A percentile compares a stretch with the other conserved stretches of the same genome.
phyloP scores from a whole-genome alignment of 2,888 invertebrate species.

The Synergus itoensis region DNA sequence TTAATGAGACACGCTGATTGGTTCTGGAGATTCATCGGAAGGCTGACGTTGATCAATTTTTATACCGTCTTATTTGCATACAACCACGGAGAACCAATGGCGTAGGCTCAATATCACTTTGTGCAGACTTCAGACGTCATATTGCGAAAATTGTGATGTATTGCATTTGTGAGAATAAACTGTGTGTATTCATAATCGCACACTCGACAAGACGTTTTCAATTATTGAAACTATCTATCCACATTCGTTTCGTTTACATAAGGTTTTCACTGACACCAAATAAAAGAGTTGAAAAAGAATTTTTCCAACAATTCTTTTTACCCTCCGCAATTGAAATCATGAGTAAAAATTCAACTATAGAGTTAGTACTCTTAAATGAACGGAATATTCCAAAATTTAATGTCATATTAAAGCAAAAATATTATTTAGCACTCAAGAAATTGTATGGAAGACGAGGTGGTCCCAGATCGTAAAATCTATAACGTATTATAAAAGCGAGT shows the following conservation, averaged over 20 bases:
- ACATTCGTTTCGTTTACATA: background rate
- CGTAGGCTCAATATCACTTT: slow-evolving; percentile 51
- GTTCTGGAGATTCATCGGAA: slow-evolving; percentile 66
- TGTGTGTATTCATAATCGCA: background rate
- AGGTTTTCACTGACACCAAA: background rate
- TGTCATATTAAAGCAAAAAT: slow-evolving; percentile 43
- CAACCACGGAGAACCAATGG: slow-evolving; percentile 61
- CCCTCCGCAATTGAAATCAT: background rate
- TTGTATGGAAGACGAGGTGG: slow-evolving; percentile 46
- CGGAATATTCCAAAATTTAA: slow-evolving; percentile 22
- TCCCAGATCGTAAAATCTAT: slow-evolving; percentile 65
- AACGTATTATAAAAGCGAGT: slow-evolving; percentile 69
- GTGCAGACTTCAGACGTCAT: slow-evolving; percentile 49
- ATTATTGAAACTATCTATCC: slow-evolving; percentile 36
- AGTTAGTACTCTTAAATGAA: background rate
- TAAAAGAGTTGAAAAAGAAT: background rate
- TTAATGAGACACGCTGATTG: slow-evolving; percentile 71
- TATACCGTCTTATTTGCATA: slow-evolving; percentile 67
- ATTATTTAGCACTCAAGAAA: slow-evolving; percentile 53
- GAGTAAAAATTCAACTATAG: background rate
- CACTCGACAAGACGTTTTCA: slow-evolving; percentile 19
- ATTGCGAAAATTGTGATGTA: slow-evolving; percentile 38
- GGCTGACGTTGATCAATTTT: slow-evolving; percentile 71
- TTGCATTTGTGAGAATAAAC: slow-evolving; percentile 1
- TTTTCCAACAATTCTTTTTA: background rate